Evolutionary conservation across 2,888 invertebrate species (phyloP).

Genomic region (Drosophila fungiperda): DNA sequence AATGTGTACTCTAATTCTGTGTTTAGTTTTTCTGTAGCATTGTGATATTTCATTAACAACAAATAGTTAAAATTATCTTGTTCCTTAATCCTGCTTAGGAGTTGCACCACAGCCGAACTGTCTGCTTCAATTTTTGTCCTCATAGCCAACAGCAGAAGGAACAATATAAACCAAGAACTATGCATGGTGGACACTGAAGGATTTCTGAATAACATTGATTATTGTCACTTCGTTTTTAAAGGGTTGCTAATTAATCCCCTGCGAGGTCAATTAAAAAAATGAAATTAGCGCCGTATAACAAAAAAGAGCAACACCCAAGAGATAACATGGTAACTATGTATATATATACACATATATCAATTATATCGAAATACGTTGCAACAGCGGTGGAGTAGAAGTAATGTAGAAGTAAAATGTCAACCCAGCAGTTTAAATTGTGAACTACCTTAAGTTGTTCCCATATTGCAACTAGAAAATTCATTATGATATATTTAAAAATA

Average conservation of each 20-base stretch:
- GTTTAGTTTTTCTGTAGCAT: conserved; percentile 7
- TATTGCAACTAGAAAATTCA: conserved; percentile 18
- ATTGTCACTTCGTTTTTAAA: conserved; percentile 59
- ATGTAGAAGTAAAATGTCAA: background rate
- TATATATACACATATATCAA: background rate
- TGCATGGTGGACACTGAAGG: conserved; percentile 43
- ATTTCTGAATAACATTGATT: conserved; percentile 49
- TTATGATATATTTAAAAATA: background rate
- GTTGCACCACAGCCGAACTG: conserved; percentile 33
- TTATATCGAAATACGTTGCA: background rate
- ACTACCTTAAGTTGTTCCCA: background rate
- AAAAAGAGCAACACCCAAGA: conserved; percentile 20
- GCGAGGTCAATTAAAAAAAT: conserved; percentile 23
- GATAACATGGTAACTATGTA: conserved; percentile 13
- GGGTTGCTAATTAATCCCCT: conserved; percentile 58
- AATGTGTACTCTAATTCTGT: background rate
- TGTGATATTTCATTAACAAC: conserved; percentile 54
- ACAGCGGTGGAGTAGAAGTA: background rate
- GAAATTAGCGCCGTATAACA: conserved; percentile 44
- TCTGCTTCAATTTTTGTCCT: conserved; percentile 3
- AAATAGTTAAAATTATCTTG: conserved; percentile 51
- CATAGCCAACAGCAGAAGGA: conserved; percentile 22
- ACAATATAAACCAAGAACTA: conserved; percentile 21
- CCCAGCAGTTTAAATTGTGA: background rate
- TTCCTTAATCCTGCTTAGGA: conserved; percentile 43